A percentile compares a stretch with the other conserved stretches of the same genome.
phyloP scores from a whole-genome alignment of 2,797 vertebrate genomes.

The Aselliscus stoliczkanus region DNA sequence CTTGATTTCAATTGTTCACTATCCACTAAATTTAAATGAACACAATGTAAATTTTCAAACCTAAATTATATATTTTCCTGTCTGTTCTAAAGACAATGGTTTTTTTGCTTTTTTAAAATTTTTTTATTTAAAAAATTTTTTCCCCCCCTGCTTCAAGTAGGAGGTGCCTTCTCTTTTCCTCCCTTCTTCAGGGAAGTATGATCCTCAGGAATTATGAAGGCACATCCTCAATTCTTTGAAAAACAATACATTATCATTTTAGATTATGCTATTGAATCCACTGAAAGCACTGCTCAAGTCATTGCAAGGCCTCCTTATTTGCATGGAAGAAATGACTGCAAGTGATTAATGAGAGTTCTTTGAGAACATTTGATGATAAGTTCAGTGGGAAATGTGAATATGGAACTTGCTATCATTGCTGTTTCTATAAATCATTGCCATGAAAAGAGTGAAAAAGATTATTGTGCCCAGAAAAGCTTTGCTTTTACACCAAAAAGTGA shows the following conservation, averaged over 20 bases:
- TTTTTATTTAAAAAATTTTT: too few relatives aligned
- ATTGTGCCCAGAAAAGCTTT: not conserved
- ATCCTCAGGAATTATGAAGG: not conserved
- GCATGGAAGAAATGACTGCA: constrained; percentile 41
- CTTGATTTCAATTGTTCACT: not conserved
- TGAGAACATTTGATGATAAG: constrained; percentile 34
- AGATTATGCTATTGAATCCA: not conserved
- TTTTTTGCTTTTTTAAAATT: not conserved
- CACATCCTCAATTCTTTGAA: not conserved
- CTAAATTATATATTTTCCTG: not conserved
- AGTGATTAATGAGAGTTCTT: constrained; percentile 32
- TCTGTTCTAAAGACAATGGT: not conserved
- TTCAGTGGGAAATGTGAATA: constrained; percentile 55
- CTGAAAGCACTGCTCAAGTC: not conserved
- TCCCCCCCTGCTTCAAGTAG: not conserved
- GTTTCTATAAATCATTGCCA: constrained; percentile 41
- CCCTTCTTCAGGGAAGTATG: not conserved
- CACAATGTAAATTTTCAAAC: not conserved
- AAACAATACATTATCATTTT: constrained; percentile 13
- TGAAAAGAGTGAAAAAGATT: constrained; percentile 33
- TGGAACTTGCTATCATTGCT: constrained; percentile 53
- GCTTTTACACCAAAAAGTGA: constrained; percentile 43
- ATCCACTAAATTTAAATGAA: not conserved
- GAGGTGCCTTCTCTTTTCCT: not conserved
- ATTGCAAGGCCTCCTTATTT: constrained; percentile 46